A percentile compares a stretch with the other conserved stretches of the same genome.
These are phyloP conservation scores for Lethocerus indicus DNA, from an alignment of 1,140 invertebrate genomes.

Conservation along the genomic window DNA sequence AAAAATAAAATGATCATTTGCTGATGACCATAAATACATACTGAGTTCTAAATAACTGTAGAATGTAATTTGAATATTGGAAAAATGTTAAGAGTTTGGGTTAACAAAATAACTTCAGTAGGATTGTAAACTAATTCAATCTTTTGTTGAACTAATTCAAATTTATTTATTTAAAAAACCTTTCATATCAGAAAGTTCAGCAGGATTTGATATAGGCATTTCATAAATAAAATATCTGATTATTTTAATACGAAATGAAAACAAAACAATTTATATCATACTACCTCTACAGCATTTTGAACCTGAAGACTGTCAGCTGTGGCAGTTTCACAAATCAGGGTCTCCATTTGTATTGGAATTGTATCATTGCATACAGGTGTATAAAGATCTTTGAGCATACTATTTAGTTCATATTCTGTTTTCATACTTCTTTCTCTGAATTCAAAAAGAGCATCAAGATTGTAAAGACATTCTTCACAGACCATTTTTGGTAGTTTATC, in stretches of 20 bases:
- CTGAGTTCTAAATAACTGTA: too few species aligned
- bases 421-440: slow-evolving; percentile 36
- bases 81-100: too few species aligned
- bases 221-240: too few species aligned
- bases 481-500: slow-evolving; percentile 40
- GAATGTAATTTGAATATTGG: too few species aligned
- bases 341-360: neutral
- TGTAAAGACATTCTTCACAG: slow-evolving; percentile 37
- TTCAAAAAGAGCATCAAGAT: slow-evolving; percentile 36
- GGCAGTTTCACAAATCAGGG: neutral
- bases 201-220: too few species aligned
- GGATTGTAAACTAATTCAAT: too few species aligned
- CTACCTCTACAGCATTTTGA: neutral
- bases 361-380: slow-evolving; percentile 1
- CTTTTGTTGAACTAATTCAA: too few species aligned
- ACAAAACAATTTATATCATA: neutral
- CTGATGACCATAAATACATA: too few species aligned
- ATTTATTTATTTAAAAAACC: too few species aligned
- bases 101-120: too few species aligned
- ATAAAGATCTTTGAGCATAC: slow-evolving; percentile 14
- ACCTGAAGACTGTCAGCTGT: neutral
- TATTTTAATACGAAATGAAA: too few species aligned
- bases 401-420: slow-evolving; percentile 25
- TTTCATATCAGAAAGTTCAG: too few species aligned
- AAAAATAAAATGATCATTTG: neutral